These are phyloP conservation scores for Agriopis aurantiaria DNA, from an alignment of 2,888 invertebrate genomes.

Conservation along the genomic window DNA sequence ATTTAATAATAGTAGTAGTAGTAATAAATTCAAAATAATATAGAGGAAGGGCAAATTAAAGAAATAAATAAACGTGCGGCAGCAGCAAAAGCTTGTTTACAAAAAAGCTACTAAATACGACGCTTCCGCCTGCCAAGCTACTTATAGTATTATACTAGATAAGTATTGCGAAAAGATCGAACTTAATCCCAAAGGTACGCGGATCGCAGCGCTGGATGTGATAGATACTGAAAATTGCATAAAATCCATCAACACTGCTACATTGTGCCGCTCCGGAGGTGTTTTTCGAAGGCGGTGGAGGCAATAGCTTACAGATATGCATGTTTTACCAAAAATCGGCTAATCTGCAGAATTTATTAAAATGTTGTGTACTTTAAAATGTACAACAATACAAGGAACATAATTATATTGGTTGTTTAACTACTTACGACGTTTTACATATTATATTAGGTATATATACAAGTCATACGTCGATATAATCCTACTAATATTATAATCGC, in stretches of 20 bases:
- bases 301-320: constrained; percentile 30
- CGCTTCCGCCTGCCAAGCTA: constrained; percentile 61
- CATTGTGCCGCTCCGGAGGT: constrained; percentile 67
- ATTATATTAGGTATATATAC: no score
- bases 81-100: neutral
- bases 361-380: neutral
- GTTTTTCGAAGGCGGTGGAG: constrained; percentile 54
- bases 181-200: constrained; percentile 80
- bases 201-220: constrained; percentile 76
- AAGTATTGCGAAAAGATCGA: constrained; percentile 85
- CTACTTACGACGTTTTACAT: neutral
- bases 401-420: neutral
- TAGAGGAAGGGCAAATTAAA: no score
- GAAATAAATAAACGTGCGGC: no score
- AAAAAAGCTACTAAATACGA: neutral
- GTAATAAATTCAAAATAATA: no score
- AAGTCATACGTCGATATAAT: no score
- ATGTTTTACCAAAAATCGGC: neutral
- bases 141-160: constrained; percentile 69
- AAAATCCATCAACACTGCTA: constrained; percentile 83
- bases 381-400: neutral
- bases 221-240: constrained; percentile 87
- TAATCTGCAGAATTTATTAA: neutral
- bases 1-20: no score
- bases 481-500: no score